These are phyloP conservation scores for Myotis brandtii DNA, from an alignment of 2,113 vertebrate genomes.

Conservation along the genomic window DNA sequence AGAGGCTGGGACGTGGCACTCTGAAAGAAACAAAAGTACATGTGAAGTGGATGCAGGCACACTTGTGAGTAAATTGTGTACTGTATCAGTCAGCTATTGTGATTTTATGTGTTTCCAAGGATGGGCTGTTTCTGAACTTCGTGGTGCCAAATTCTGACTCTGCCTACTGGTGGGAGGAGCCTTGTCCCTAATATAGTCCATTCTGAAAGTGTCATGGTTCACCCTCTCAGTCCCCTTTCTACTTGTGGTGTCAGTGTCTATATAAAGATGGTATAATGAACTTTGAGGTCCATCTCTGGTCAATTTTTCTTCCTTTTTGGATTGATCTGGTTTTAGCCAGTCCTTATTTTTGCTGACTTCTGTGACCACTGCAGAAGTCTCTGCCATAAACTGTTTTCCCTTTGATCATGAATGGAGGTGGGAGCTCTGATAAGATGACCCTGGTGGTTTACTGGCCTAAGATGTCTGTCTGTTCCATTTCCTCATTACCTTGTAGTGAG, in stretches of 20 bases:
- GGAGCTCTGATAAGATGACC: not conserved
- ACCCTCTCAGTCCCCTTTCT: not conserved
- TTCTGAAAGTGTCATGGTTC: not conserved
- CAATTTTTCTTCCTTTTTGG: not conserved
- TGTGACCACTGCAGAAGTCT: not conserved
- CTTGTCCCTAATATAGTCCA: not conserved
- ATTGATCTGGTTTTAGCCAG: not conserved
- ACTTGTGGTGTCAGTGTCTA: not conserved
- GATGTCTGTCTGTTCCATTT: not conserved
- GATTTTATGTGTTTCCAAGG: not conserved
- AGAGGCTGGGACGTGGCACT: not conserved
- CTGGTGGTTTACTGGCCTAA: not conserved
- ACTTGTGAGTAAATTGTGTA: not conserved
- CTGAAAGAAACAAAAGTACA: not conserved
- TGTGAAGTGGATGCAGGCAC: not conserved
- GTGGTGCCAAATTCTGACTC: not conserved
- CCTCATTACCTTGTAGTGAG: not conserved
- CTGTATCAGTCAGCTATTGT: not conserved
- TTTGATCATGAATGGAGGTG: not conserved
- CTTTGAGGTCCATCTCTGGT: not conserved
- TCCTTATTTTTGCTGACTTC: not conserved
- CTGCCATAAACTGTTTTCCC: not conserved
- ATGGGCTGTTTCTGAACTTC: not conserved
- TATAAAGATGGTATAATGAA: not conserved
- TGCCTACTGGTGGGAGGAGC: not conserved